A percentile compares a stretch with the other conserved stretches of the same genome.
phyloP scores from a whole-genome alignment of 2,113 vertebrate genomes.

The Eublepharis macularius region DNA sequence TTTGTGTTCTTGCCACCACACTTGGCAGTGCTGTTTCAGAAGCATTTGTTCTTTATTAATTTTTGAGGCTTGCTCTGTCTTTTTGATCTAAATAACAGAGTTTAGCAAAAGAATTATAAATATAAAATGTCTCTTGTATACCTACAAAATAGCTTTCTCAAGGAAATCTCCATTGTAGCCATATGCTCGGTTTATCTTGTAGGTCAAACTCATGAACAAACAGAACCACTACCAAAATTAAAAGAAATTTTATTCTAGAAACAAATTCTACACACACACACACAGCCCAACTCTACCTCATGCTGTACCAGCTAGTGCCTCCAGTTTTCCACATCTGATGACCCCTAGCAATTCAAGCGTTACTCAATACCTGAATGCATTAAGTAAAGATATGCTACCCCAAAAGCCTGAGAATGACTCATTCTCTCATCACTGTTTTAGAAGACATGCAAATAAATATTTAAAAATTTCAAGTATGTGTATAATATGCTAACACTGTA shows the following conservation, averaged over 20 bases:
- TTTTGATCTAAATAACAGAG: constrained; percentile 80
- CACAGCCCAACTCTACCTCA: not conserved
- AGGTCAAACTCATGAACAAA: not conserved
- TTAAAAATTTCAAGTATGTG: too few species aligned
- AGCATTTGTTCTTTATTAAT: constrained; percentile 82
- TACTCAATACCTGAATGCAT: not conserved
- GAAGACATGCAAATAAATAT: too few species aligned
- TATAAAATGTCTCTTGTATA: not conserved
- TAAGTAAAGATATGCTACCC: not conserved
- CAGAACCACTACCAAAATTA: not conserved
- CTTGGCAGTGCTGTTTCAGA: constrained; percentile 85
- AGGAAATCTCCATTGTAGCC: not conserved
- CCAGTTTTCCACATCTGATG: not conserved
- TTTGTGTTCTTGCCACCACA: constrained; percentile 86
- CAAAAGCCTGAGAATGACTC: not conserved
- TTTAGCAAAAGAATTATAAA: constrained; percentile 16
- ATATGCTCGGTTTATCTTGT: not conserved
- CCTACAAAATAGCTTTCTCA: constrained; percentile 12
- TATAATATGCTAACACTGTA: too few species aligned
- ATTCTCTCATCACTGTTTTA: not conserved
- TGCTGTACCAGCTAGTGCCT: not conserved
- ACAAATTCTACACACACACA: constrained; percentile 5
- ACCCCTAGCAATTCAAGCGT: not conserved
- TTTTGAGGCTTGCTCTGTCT: constrained; percentile 80
- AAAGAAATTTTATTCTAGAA: constrained; percentile 11